Evolutionary conservation across 2,888 invertebrate species (phyloP), one percentile per base, ranked within the genome.

Genomic region (Stenodera caucasica): DNA sequence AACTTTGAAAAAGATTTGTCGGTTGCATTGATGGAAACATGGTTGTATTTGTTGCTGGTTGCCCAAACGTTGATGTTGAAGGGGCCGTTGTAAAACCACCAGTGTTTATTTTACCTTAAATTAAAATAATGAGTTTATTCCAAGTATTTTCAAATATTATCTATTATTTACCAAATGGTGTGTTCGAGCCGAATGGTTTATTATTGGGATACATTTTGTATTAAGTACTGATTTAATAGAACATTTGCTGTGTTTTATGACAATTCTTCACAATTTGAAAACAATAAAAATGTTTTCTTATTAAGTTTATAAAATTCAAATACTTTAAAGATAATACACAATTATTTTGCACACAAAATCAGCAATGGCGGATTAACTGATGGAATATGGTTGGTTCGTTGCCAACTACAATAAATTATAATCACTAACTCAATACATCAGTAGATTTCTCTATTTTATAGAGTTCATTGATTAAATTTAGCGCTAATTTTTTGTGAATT

Each of bases 1-100:
- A 81, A 0, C 86, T 81, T 5, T 90, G 89, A 79, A 90, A 90
- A 1, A 90, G 79, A 60, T 86, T 84, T 77, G 81, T 72, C 0
- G 78, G 73, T n/a, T 84, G 83, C 35, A 84, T 78, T 8, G 83
- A 78, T 50, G 85, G 86, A 77, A 89, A 89, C 57, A 88, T 77
- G 14, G 70, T 65, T 11, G 68, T 67, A 18, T 62, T 68, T 12
- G 86, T 82, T 0, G 84, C 76, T 1, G 82, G 77, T 30, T 86
- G 85, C 0, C 91, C 91, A 79, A 92, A 92, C 0, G 89, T 85
- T 0, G 90, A 85, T 5, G 89, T 83, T 0, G 85, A 82, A 1
- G 73, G 37, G 18, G 15, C 18, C 2, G 37, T 2, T 40, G 15
- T 1, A 15, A 40, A 40, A 2, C 37, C 37, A 2, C n/a, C n/a